Conservation (phyloP, 2,888 invertebrate species). For the Rotaria sp. region DNA sequence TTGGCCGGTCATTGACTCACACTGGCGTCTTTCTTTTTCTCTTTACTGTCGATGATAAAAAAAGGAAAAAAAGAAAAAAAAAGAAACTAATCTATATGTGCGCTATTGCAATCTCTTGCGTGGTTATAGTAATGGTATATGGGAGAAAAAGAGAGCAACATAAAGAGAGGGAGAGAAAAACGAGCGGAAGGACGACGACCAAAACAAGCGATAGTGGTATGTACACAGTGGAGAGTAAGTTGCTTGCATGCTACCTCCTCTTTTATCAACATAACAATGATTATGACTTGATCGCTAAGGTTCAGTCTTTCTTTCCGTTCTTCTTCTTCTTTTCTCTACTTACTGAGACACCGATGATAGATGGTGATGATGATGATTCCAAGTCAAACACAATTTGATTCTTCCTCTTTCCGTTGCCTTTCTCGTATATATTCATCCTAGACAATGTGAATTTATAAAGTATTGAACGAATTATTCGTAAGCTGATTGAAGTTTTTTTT, state of each 20-base stretch:
- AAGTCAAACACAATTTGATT: not conserved
- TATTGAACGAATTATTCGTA: not conserved
- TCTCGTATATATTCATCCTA: not conserved
- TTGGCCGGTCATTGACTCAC: not conserved
- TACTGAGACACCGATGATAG: not conserved
- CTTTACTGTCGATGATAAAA: slow-evolving; percentile 9
- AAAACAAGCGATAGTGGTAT: not conserved
- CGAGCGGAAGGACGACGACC: slow-evolving; percentile 15
- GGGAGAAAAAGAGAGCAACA: not conserved
- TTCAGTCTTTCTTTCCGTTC: not conserved
- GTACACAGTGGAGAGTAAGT: not conserved
- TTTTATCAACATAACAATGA: slow-evolving; percentile 11
- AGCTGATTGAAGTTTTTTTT: not conserved
- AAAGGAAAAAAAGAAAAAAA: not conserved
- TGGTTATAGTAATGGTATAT: not conserved
- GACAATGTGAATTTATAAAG: not conserved
- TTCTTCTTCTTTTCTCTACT: not conserved
- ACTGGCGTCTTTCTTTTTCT: not conserved
- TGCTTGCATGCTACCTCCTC: not conserved
- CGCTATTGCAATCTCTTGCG: not conserved
- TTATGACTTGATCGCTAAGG: not conserved
- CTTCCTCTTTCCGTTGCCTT: not conserved
- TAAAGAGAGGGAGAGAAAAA: not conserved
- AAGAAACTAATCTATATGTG: not conserved
- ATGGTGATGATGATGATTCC: not conserved